Evolutionary conservation across 2,888 invertebrate species (phyloP).

Genomic region (Myopa tessellatipennis): DNA sequence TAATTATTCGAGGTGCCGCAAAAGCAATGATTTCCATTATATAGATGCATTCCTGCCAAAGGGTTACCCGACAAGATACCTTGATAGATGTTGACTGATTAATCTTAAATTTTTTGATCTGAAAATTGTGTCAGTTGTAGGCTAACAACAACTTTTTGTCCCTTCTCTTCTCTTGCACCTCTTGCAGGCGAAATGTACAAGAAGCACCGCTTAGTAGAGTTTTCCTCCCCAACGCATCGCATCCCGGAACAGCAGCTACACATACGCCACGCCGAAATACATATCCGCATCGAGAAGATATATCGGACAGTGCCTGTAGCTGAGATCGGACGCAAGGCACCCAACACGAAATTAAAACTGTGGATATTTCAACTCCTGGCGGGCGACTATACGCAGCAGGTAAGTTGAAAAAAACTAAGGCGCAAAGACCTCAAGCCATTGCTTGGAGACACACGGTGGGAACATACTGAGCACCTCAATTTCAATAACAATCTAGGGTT

Average conservation of each 20-base stretch:
- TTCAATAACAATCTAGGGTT: slow-evolving; percentile 67
- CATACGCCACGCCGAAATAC: slow-evolving; percentile 83
- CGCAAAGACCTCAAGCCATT: not conserved
- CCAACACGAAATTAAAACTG: slow-evolving; percentile 57
- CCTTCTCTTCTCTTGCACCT: not conserved
- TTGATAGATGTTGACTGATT: too few relatives aligned
- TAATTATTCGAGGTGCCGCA: too few relatives aligned
- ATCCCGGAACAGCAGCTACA: slow-evolving; percentile 71
- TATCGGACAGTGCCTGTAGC: not conserved
- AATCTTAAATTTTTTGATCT: too few relatives aligned
- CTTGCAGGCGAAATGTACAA: slow-evolving; percentile 82
- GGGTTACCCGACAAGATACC: too few relatives aligned
- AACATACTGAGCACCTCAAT: slow-evolving; percentile 6
- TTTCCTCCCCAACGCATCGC: slow-evolving; percentile 77
- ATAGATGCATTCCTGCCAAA: too few relatives aligned
- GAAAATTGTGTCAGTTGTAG: too few relatives aligned
- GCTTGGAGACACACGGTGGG: not conserved
- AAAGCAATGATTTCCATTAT: too few relatives aligned
- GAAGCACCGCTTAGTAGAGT: slow-evolving; percentile 87
- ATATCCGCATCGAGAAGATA: slow-evolving; percentile 71
- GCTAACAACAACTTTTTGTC: too few relatives aligned
- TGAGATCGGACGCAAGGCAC: slow-evolving; percentile 1
- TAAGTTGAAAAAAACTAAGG: slow-evolving; percentile 44
- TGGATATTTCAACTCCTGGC: slow-evolving; percentile 63
- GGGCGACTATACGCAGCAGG: slow-evolving; percentile 58